These are phyloP conservation scores for Stratiolaelaps scimitus DNA, from an alignment of 1,140 invertebrate genomes.

Conservation along the genomic window DNA sequence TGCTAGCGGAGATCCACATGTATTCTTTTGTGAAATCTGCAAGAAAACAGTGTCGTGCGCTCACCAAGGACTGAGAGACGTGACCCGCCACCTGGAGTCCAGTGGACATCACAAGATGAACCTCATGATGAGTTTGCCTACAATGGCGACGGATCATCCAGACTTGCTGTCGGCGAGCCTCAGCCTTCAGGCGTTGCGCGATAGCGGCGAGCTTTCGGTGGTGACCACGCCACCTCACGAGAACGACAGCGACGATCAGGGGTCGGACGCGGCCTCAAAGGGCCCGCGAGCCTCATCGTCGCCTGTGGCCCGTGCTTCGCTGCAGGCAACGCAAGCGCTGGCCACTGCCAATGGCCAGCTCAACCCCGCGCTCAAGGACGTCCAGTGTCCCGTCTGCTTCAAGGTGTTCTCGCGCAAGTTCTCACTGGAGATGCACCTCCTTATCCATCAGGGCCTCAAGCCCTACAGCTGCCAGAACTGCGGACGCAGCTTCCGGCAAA, in stretches of 20 bases:
- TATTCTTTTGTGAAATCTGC: conserved; percentile 25
- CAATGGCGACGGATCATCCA: background rate
- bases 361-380: conserved; percentile 29
- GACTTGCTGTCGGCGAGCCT: background rate
- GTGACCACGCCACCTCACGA: conserved; percentile 15
- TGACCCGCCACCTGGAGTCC: conserved; percentile 18
- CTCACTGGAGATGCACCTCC: conserved; percentile 34
- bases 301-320: background rate
- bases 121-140: background rate
- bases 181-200: conserved; percentile 15
- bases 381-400: conserved; percentile 34
- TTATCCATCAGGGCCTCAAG: conserved; percentile 34
- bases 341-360: conserved; percentile 6
- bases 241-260: conserved; percentile 14
- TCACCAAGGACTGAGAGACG: conserved; percentile 18
- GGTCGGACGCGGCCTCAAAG: background rate
- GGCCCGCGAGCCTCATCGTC: background rate
- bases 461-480: conserved; percentile 34
- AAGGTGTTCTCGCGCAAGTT: conserved; percentile 35
- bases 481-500: conserved; percentile 33
- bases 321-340: conserved; percentile 2
- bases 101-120: conserved; percentile 25
- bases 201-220: conserved; percentile 16
- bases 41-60: conserved; percentile 25
- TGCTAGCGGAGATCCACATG: background rate